These are phyloP conservation scores for Leptocoma aspasia DNA, from an alignment of 2,113 vertebrate genomes.

Conservation along the genomic window DNA sequence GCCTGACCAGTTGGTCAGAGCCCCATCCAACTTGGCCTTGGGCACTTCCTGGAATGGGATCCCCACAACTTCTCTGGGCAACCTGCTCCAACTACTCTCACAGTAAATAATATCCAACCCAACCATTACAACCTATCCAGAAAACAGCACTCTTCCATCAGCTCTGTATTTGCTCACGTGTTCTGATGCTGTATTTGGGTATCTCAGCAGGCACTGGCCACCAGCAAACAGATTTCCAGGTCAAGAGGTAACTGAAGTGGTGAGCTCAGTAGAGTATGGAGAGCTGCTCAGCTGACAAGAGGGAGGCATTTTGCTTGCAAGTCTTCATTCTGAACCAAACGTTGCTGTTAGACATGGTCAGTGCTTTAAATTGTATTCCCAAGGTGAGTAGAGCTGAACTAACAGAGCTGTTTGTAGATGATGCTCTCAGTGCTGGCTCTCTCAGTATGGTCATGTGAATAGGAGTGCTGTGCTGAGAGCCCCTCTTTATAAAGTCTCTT, in stretches of 20 bases:
- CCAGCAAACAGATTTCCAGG: neutral
- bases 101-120: neutral
- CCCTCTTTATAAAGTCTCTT: neutral
- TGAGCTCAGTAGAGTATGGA: neutral
- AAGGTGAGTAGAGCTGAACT: neutral
- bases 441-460: rapidly evolving
- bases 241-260: neutral
- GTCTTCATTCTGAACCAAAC: neutral
- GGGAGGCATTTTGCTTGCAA: neutral
- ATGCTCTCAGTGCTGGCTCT: neutral
- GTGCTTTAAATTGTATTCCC: neutral
- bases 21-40: neutral
- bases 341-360: neutral
- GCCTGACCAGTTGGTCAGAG: neutral
- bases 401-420: neutral
- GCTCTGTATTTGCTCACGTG: neutral
- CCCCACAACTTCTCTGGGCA: neutral
- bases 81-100: neutral
- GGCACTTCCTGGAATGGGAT: neutral
- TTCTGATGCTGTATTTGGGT: neutral
- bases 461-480: neutral
- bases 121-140: neutral
- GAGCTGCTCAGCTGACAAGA: neutral
- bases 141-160: neutral
- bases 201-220: neutral